Evolutionary conservation across 2,113 vertebrate genomes (phyloP), one percentile per base, ranked within the genome.

Genomic region (Trichechus manatus): DNA sequence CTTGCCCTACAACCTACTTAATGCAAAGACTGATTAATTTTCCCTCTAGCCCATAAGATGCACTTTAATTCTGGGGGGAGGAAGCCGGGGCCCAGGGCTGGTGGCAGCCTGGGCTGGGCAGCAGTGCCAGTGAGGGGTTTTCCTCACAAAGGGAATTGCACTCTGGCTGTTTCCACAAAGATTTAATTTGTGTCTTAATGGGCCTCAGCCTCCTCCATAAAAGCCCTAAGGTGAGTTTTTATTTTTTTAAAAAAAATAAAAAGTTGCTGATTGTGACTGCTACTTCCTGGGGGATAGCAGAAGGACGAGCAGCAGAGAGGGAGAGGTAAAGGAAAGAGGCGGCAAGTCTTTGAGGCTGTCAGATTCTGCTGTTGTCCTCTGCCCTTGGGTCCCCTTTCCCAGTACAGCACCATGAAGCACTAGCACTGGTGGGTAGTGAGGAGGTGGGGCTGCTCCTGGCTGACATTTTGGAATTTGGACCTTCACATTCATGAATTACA

Each of bases 171-270:
- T 97, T 94, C 97, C 96, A 98, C 97, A 98, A 98, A 97, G 97
- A 98, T 98, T 98, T 99, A 98, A 98, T 99, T 98, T 98, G 97
- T 98, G 98, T 98, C 98, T 98, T 99, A 98, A 98, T 98, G 98
- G 98, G 97, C 90, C 87, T 31, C 75, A 97, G 93, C 93, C 96
- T 98, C 97, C 87, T 98, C 98, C 96, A 93, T 98, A 98, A 99
- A 98, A 99, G 98, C 98, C 93, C 96, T 98, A 96, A 98, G 98
- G 98, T 98, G 96, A 97, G 89, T 98, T 97, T 97, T 96, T 97
- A 98, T 97, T 98, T 87, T 39, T 39, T 95, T 96, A 91, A 83
- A 94, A 98, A 98, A 97, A 91, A 95, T 93, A 63, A 74, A 93
- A 97, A 95, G 96, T 97, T 98, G 98, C 87, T 94, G 97, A 98